A percentile compares a stretch with the other conserved stretches of the same genome.
phyloP scores from a whole-genome alignment of 2,888 invertebrate species.

The Lasioglossum calceatum region DNA sequence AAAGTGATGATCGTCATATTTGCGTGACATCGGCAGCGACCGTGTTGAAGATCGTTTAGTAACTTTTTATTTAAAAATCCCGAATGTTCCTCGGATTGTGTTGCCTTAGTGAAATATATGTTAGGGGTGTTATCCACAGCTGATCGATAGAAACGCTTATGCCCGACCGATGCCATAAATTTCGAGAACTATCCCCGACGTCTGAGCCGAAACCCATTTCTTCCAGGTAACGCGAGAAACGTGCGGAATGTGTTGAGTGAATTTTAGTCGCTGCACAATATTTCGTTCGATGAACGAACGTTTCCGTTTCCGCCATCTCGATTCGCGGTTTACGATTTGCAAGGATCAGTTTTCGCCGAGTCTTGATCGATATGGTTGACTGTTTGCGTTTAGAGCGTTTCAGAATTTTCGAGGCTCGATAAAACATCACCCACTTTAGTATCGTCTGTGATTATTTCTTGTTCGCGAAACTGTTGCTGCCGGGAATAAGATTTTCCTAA shows the following conservation, averaged over 20 bases:
- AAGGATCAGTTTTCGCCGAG: background rate
- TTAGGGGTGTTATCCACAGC: background rate
- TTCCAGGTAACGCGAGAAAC: conserved; percentile 20
- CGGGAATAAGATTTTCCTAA: no score
- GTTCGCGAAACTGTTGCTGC: background rate
- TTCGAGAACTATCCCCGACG: conserved; percentile 28
- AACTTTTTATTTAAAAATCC: background rate
- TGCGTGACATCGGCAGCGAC: no score
- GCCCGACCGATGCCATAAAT: conserved; percentile 19
- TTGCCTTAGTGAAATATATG: background rate
- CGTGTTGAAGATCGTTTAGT: no score
- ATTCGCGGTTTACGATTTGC: background rate
- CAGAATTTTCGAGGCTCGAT: background rate
- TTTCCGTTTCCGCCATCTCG: background rate
- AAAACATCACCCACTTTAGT: no score
- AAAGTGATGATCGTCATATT: no score
- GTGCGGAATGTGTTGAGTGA: conserved; percentile 4
- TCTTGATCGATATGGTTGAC: background rate
- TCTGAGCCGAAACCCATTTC: conserved; percentile 19
- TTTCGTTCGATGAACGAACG: background rate
- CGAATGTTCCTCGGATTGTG: background rate
- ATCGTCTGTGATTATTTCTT: background rate
- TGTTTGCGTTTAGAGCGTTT: background rate
- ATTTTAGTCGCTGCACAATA: background rate
- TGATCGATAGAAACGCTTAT: conserved; percentile 20